Evolutionary conservation across 2,797 vertebrate genomes (phyloP), one percentile per base, ranked within the genome.

Genomic region (Balearica regulorum): DNA sequence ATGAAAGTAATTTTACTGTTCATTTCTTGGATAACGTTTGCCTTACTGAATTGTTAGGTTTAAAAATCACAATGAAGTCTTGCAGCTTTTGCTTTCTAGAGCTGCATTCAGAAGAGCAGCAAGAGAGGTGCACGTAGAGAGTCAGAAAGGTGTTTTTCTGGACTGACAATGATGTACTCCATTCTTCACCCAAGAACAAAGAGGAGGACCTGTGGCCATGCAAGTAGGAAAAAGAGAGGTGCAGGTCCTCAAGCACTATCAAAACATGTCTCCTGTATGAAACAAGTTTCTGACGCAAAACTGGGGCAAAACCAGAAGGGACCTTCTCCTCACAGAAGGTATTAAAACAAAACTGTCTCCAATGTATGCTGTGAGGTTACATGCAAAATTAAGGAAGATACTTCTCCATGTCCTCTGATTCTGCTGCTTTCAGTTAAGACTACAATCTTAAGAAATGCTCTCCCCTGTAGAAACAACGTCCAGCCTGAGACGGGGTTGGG

Each of bases 191-290:
- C 98, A 99, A 73, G 98, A 98, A 85, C 98, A 99, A 97, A 98
- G 97, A 60, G 98, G 98, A 49, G 97, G 94, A 95, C 98, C 99
- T 84, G 97, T 92, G 39, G 97, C 97, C 83, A 99, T 98, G 15
- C 98, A 99, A 89, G 98, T 98, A 93, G 96, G 98, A 94, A 98
- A 99, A 64, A 98, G 98, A 97, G 99, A 99, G 97, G 98, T 98
- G 95, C 28, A 29, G 21, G 26, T 83, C 85, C 54, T 29, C 44
- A 31, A 72, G 37, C 29, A 29, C 46, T 31, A 35, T 48, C 44
- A 80, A 76, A 87, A 81, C 7, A 25, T 58, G 22, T 83, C 35
- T 87, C 33, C 12, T 37, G 18, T 55, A 54, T 6, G 13, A 65
- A 65, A 35, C 48, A 53, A 90, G 35, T 20, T 85, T 76, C 71